Percentiles rank a stretch among this genome's conserved stretches.
Conservation (phyloP, 2,797 vertebrate species). For the Catamblyrhynchus diadema region DNA sequence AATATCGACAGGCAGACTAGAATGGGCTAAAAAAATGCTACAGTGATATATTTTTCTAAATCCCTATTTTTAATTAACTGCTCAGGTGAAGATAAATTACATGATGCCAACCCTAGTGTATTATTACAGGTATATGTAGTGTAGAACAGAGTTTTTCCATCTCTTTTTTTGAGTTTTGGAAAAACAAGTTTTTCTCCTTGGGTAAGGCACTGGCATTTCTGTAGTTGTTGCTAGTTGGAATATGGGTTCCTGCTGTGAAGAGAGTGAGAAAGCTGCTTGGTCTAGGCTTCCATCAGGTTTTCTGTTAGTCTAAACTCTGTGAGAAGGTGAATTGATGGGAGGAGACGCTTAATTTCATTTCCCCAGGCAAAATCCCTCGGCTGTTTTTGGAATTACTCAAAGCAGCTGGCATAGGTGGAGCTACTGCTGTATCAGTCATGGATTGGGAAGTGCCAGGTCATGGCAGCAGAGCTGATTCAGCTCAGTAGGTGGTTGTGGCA, state of each 20-base stretch:
- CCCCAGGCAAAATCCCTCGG: neutral
- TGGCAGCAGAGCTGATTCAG: neutral
- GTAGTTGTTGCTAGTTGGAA: neutral
- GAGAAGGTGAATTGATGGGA: neutral
- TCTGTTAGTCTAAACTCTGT: neutral
- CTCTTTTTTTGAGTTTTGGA: neutral
- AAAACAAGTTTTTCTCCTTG: neutral
- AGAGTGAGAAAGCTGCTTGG: neutral
- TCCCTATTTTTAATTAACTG: neutral
- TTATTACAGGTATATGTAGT: neutral
- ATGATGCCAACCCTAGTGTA: fast-evolving
- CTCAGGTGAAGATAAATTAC: neutral
- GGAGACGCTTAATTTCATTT: neutral
- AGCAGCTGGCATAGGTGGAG: neutral
- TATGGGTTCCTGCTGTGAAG: neutral
- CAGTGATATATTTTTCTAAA: neutral
- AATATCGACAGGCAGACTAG: neutral
- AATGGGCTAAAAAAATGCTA: neutral
- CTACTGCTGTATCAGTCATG: neutral
- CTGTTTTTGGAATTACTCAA: neutral
- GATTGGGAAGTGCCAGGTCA: neutral
- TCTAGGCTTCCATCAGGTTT: neutral
- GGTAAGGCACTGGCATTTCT: neutral
- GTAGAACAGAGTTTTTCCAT: neutral
- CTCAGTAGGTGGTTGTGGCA: fast-evolving